Evolutionary conservation across 2,888 invertebrate species (phyloP).

Genomic region (Cactoblastis cactorum): DNA sequence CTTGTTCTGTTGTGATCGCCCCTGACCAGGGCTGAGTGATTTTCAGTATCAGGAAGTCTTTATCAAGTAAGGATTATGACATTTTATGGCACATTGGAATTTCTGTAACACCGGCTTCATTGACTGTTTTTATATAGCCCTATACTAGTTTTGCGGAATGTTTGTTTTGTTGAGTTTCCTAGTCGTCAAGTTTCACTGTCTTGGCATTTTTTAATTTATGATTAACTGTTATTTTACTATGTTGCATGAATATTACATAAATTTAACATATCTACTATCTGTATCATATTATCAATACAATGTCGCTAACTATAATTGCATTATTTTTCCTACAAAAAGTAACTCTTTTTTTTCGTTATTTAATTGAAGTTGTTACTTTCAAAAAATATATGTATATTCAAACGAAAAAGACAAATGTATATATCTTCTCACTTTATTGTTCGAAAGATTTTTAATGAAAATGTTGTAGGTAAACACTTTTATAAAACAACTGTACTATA

Average conservation of each 20-base stretch:
- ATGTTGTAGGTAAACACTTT: no score
- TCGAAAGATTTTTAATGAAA: no score
- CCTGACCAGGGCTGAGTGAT: conserved; percentile 45
- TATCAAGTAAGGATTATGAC: conserved; percentile 40
- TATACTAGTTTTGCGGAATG: conserved; percentile 5
- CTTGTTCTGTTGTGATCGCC: conserved; percentile 62
- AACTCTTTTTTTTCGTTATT: no score
- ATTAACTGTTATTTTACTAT: not conserved
- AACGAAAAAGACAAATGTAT: no score
- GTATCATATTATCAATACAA: not conserved
- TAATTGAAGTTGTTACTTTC: no score
- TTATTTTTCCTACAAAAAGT: no score
- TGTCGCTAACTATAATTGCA: no score
- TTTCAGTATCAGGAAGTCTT: conserved; percentile 39
- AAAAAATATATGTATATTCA: no score
- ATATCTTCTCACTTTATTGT: no score
- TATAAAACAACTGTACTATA: no score
- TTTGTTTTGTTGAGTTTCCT: not conserved
- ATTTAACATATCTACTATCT: not conserved
- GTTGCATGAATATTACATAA: not conserved
- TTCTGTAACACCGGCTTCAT: conserved; percentile 31
- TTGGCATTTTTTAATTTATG: no score
- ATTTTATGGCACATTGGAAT: conserved; percentile 51
- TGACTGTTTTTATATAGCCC: conserved; percentile 7
- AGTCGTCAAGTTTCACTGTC: no score